A percentile compares a stretch with the other conserved stretches of the same genome.
These are phyloP conservation scores for Phoeniculus purpureus DNA, from an alignment of 2,797 vertebrate genomes.

Conservation along the genomic window DNA sequence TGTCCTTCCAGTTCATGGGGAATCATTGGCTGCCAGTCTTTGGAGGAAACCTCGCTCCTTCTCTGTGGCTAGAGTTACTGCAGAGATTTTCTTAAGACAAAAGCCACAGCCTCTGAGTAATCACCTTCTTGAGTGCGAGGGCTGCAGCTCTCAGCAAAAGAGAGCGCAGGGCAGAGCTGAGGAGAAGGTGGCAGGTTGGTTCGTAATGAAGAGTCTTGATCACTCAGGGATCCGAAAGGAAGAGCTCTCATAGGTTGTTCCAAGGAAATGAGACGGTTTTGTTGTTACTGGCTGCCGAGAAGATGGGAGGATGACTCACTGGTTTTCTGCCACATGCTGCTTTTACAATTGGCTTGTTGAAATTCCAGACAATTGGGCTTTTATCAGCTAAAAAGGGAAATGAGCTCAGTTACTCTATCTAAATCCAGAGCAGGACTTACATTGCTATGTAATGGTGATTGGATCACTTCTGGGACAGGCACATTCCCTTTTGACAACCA, in stretches of 20 bases:
- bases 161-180: background rate
- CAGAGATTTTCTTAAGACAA: background rate
- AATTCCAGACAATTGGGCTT: constrained; percentile 33
- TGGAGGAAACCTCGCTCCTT: background rate
- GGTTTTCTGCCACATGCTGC: constrained; percentile 21
- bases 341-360: constrained; percentile 32
- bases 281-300: background rate
- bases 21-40: background rate
- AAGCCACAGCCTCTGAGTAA: background rate
- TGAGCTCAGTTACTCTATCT: constrained; percentile 32
- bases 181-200: background rate
- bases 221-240: background rate
- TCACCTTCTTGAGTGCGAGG: background rate
- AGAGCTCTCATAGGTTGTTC: background rate
- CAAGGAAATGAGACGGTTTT: background rate
- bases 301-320: constrained; percentile 31
- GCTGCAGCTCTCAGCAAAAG: background rate
- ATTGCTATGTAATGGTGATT: background rate
- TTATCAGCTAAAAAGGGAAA: constrained; percentile 51
- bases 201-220: rapidly evolving
- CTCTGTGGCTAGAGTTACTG: background rate
- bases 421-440: constrained; percentile 30
- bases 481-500: background rate
- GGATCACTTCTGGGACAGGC: background rate
- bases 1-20: background rate